Evolutionary conservation across 2,888 invertebrate species (phyloP), one percentile per base, ranked within the genome.

Genomic region (Blera fallax): DNA sequence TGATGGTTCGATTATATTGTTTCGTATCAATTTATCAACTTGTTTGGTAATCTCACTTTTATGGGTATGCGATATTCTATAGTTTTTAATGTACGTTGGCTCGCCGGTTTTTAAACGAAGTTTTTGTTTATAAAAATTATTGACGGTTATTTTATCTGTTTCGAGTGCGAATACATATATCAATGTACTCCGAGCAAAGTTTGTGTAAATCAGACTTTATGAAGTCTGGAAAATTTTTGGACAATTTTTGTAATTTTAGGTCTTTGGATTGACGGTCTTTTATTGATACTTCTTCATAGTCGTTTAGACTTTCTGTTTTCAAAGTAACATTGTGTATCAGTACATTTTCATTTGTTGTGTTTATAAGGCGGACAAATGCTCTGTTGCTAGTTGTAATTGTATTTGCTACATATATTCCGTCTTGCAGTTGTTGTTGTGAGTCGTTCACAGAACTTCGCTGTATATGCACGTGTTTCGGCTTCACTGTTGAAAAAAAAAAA

Each of bases 331-430:
- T 64, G 11, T 64, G 18, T 45, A 45, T 40, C 40, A 60, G 24
- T 43, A 14, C 60, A 60, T 60, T 60, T 60, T 60, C 14, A 60
- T 60, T 60, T 60, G 60, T 40, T 60, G 60, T 24, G 40, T 60
- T 60, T 58, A 58, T 58, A 8, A 34, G 8, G 18, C 37, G 34
- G 21, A 37, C 24, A 58, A 58, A 58, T 34, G 21, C n/a, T 58
- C 34, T 58, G 7, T 18, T 11, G 58, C 32, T 34, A 24, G 3
- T 40, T n/a, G 58, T 58, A 72, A 10, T n/a, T n/a, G n/a, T n/a
- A n/a, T n/a, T n/a, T n/a, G n/a, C n/a, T n/a, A n/a, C n/a, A n/a
- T n/a, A n/a, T n/a, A n/a, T 58, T 45, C 43, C 74, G 27, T 34
- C 40, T 52, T 73, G 14, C 7, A 52, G n/a, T 34, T 64, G 52